Conservation (phyloP, 2,888 invertebrate species). For the Gortyna flavago region DNA sequence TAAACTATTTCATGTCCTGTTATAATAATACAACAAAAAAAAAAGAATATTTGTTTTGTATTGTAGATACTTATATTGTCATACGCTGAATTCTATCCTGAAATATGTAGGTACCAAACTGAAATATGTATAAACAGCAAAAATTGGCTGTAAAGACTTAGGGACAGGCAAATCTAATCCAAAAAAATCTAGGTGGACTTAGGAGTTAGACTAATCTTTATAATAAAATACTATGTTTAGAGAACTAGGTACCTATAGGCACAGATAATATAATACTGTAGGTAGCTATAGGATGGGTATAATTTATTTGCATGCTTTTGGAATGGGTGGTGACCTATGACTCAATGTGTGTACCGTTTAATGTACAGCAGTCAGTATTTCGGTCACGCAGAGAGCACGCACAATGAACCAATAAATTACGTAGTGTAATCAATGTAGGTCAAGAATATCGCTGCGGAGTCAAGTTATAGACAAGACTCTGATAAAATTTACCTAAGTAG, state of each 20-base stretch:
- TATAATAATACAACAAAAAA: background rate
- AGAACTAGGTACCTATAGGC: too few species aligned
- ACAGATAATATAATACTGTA: too few species aligned
- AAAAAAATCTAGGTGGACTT: background rate
- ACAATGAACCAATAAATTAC: conserved; percentile 47
- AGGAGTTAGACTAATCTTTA: background rate
- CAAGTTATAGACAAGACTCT: conserved; percentile 21
- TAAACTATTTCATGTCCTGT: background rate
- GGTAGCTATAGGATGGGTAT: background rate
- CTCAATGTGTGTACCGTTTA: background rate
- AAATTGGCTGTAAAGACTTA: background rate
- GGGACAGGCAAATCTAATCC: background rate
- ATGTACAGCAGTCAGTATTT: conserved; percentile 24
- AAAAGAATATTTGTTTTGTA: background rate
- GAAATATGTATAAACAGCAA: background rate
- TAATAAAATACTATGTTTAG: background rate
- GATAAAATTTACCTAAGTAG: conserved; percentile 25
- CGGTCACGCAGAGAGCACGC: conserved; percentile 38
- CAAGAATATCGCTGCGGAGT: conserved; percentile 38
- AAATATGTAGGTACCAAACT: background rate
- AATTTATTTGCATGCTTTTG: conserved; percentile 9
- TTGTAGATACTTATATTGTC: background rate
- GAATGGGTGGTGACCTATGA: background rate
- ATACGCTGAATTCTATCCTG: background rate
- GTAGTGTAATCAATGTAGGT: conserved; percentile 50